Percentiles rank a stretch among this genome's conserved stretches.
phyloP scores from a whole-genome alignment of 2,113 vertebrate species.

The Sapayoa aenigma region DNA sequence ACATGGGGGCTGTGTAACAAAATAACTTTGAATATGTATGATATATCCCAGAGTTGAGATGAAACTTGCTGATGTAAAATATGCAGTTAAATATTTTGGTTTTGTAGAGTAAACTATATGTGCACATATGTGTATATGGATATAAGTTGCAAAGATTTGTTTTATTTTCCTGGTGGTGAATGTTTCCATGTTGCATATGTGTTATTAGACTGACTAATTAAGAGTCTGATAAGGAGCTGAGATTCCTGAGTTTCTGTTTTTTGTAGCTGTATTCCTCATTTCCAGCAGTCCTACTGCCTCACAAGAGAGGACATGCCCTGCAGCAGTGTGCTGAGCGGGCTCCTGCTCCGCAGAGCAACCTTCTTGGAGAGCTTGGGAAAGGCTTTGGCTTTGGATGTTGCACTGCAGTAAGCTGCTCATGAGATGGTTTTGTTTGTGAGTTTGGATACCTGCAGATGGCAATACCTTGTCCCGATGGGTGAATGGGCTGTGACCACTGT shows the following conservation, averaged over 20 bases:
- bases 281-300: neutral
- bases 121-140: neutral
- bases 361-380: neutral
- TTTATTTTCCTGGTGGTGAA: neutral
- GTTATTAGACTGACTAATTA: neutral
- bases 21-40: neutral
- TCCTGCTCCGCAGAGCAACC: neutral
- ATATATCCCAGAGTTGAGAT: neutral
- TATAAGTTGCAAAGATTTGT: neutral
- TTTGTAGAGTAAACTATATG: neutral
- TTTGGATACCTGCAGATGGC: neutral
- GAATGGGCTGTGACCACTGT: neutral
- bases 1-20: neutral
- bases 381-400: neutral
- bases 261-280: neutral
- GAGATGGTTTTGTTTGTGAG: neutral
- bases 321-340: accelerated
- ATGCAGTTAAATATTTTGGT: neutral
- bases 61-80: neutral
- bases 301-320: neutral
- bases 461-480: neutral
- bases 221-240: neutral
- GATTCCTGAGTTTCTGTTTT: neutral
- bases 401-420: neutral
- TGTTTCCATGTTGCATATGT: neutral